Evolutionary conservation across 2,797 vertebrate genomes (phyloP), one percentile per base, ranked within the genome.

Genomic region (Menidia menidia): DNA sequence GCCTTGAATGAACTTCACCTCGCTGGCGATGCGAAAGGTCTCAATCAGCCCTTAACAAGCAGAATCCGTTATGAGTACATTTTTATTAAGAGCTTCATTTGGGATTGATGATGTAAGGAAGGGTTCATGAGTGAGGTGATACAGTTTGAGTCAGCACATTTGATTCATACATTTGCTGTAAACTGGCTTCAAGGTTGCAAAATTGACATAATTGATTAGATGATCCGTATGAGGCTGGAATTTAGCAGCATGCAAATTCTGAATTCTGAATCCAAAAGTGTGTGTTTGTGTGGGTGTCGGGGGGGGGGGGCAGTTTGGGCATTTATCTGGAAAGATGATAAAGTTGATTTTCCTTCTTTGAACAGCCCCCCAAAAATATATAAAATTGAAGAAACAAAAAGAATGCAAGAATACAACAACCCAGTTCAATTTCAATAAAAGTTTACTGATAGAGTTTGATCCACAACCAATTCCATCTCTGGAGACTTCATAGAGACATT

Each of bases 1-100:
- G 47, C 82, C 75, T 88, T 70, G 78, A 90, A 89, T 88, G 85
- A 89, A 86, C 87, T 81, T 82, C 63, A 74, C 71, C 69, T 75
- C 65, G 76, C 75, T 80, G 60, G 41, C 59, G 77, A 71, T 83
- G 71, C 42, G 32, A 85, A 87, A 76, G 72, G 67, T 14, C 74
- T 88, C 77, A 82, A 82, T 86, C 76, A 81, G 82, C 35, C 48
- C 45, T 4, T 62, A 73, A 83, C 75, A 70, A 88, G 83, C 64
- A 9, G 51, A 48, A 73, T 54, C 71, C 73, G 80, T 89, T 76
- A 76, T 77, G 66, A 14, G 53, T 14, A 0, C 42, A 3, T 13
- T 47, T 59, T 82, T 77, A 64, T 75, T 85, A 77, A 71, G 78
- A 73, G 50, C 58, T 78, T 78, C 60, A 70, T 79, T 77, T 74